Percentiles rank a stretch among this genome's conserved stretches.
phyloP scores from a whole-genome alignment of 2,797 vertebrate species.

The Serranus cabrilla region DNA sequence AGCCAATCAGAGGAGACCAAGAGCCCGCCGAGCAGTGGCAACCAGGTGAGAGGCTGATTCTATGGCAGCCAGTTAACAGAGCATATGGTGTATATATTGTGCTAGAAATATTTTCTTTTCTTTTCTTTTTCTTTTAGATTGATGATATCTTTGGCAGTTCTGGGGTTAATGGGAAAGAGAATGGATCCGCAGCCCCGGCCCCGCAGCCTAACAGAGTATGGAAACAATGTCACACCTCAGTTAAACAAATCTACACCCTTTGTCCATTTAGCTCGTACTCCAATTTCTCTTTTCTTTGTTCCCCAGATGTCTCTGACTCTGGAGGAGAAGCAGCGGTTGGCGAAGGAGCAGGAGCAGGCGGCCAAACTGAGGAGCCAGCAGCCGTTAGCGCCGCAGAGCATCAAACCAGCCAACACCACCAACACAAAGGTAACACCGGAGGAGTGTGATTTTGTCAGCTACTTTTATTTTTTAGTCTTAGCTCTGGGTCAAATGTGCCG shows the following conservation, averaged over 20 bases:
- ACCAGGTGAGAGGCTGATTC: constrained; percentile 86
- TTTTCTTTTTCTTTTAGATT: constrained; percentile 81
- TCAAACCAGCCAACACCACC: constrained; percentile 82
- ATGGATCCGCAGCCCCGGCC: constrained; percentile 82
- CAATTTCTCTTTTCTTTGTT: constrained; percentile 9
- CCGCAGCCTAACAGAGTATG: constrained; percentile 90
- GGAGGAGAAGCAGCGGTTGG: constrained; percentile 97
- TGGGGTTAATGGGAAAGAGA: constrained; percentile 90
- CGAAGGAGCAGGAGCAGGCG: constrained; percentile 97
- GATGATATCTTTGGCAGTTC: constrained; percentile 91
- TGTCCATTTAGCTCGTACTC: neutral
- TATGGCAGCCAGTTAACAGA: neutral
- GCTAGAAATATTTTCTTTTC: neutral
- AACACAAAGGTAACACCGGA: constrained; percentile 86
- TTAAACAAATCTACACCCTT: neutral
- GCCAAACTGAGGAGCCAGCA: constrained; percentile 96
- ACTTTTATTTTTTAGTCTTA: no score
- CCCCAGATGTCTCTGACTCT: constrained; percentile 93
- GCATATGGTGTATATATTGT: neutral
- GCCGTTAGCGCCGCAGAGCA: constrained; percentile 90
- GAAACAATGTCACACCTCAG: constrained; percentile 4
- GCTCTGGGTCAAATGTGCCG: no score
- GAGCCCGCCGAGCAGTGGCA: constrained; percentile 80
- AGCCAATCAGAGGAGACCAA: constrained; percentile 89
- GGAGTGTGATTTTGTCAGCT: neutral